Evolutionary conservation across 2,888 invertebrate genomes (phyloP).

Genomic region (Apamea epomidion): DNA sequence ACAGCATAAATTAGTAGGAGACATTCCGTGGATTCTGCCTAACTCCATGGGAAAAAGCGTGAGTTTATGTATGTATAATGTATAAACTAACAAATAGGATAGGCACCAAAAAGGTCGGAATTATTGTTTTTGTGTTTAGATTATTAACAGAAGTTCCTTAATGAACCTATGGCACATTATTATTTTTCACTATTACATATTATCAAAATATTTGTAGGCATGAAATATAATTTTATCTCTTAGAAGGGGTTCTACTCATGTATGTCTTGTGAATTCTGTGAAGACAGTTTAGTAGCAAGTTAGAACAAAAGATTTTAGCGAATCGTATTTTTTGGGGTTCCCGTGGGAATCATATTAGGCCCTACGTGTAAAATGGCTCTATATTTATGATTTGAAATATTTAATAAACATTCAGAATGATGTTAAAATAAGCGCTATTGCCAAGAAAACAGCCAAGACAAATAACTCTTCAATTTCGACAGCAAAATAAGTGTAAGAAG

Average conservation of each 20-base stretch:
- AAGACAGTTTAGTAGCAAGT: neutral
- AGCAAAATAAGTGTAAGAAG: conserved; percentile 19
- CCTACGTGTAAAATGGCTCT: neutral
- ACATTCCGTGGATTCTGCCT: neutral
- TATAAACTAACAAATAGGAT: neutral
- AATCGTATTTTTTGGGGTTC: neutral
- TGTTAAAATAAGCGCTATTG: too few species aligned
- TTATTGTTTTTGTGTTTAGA: neutral
- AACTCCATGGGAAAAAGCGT: too few species aligned
- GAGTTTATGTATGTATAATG: neutral
- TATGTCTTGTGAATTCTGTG: neutral
- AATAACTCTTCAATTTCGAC: conserved; percentile 9
- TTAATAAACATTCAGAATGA: too few species aligned
- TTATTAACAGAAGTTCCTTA: neutral
- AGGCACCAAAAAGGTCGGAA: neutral
- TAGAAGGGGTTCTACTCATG: neutral
- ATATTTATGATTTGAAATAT: too few species aligned
- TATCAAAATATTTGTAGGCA: neutral
- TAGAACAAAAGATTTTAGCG: neutral
- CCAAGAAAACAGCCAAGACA: neutral
- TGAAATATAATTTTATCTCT: too few species aligned
- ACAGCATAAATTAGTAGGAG: neutral
- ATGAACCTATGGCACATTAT: neutral
- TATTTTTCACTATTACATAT: neutral
- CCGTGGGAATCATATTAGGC: neutral